phyloP scores from a whole-genome alignment of 2,113 vertebrate genomes.

The Sialia sialis region DNA sequence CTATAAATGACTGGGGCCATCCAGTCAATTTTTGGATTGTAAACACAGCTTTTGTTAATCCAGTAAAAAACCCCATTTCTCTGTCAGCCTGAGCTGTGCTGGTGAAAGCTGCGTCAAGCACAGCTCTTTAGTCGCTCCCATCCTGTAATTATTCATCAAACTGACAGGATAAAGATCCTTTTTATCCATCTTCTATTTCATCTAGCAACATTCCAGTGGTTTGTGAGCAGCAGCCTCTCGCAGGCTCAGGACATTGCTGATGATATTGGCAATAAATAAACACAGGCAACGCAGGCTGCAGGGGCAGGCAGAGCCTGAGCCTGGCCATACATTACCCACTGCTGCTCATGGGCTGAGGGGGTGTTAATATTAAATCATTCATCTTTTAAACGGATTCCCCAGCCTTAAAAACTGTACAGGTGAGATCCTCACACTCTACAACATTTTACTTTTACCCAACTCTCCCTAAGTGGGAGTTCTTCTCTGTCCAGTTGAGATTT shows the following conservation, averaged over 20 bases:
- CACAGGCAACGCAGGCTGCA: background rate
- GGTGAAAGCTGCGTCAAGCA: background rate
- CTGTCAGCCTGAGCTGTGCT: background rate
- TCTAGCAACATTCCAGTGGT: background rate
- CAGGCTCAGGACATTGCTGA: background rate
- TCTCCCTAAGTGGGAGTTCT: background rate
- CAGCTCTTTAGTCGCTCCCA: background rate
- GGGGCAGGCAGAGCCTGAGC: background rate
- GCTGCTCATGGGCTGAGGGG: fast-evolving
- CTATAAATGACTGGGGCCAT: background rate
- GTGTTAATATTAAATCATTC: background rate
- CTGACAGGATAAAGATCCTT: slow-evolving; percentile 36
- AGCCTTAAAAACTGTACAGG: background rate
- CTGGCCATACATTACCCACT: background rate
- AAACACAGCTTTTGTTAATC: slow-evolving; percentile 12
- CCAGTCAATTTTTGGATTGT: background rate
- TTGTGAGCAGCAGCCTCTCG: background rate
- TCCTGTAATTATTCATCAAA: slow-evolving; percentile 14
- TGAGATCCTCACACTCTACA: background rate
- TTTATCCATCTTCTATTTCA: slow-evolving; percentile 56
- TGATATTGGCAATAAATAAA: slow-evolving; percentile 17
- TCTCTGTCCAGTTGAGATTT: fast-evolving
- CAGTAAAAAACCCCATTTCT: background rate
- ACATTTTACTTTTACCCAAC: background rate
- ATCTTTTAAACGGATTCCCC: background rate